Percentiles rank a stretch among this genome's conserved stretches.
Conservation (phyloP, 2,113 vertebrate genomes). For the Hystrix brachyura region DNA sequence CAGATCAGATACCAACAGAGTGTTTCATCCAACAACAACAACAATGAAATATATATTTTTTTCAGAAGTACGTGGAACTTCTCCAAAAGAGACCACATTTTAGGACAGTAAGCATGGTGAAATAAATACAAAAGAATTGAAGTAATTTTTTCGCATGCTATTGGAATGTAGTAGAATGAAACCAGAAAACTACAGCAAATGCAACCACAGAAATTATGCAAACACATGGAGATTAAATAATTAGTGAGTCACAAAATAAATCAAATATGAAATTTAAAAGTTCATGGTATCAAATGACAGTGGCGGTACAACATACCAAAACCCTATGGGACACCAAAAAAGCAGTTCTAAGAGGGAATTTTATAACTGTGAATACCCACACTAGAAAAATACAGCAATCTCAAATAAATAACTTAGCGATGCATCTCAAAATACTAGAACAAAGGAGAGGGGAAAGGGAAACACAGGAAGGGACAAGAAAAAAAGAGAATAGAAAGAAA, state of each 20-base stretch:
- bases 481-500: too few species aligned
- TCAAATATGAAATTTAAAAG: not conserved
- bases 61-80: not conserved
- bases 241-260: not conserved
- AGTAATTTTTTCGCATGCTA: not conserved
- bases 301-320: not conserved
- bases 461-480: too few species aligned
- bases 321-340: not conserved
- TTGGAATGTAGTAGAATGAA: not conserved
- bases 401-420: not conserved
- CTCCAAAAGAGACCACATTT: not conserved
- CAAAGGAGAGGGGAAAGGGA: too few species aligned
- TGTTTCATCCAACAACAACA: not conserved
- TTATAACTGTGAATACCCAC: not conserved
- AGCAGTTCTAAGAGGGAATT: not conserved
- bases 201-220: not conserved
- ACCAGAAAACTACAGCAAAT: not conserved
- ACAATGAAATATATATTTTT: not conserved
- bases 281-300: not conserved
- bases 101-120: not conserved
- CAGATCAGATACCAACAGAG: not conserved
- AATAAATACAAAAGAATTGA: not conserved
- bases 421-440: not conserved
- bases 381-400: not conserved
- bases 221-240: not conserved